Evolutionary conservation across 2,888 invertebrate species (phyloP), one percentile per base, ranked within the genome.

Genomic region (Emesis furor): DNA sequence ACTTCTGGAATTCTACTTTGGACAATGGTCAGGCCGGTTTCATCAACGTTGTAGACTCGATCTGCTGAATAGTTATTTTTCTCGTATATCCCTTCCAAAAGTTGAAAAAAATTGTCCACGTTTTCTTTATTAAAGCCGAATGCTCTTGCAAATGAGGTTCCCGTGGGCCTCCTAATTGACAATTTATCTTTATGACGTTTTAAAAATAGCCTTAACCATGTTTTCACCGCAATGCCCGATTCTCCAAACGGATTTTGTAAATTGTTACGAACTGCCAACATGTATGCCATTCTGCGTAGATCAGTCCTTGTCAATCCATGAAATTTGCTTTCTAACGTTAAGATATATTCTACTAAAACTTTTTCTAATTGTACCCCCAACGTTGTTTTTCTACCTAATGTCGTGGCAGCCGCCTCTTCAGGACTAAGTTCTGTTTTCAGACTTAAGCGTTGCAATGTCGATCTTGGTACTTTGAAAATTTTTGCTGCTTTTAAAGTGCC

Each of bases 1-100:
- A 88, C 46, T 87, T 90, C 59, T 30, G 86, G 87, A 73, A 88
- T 88, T 67, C 86, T 89, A 55, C 83, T 86, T 84, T 87, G 87
- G 17, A 88, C 89, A 59, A 88, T 30, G 69, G 86, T 86, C 1
- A 89, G 83, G 30, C 88, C 88, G 3, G 85, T 77, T 85, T 88
- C 88, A 75, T 88, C 74, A 3, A 87, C 85, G 83, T 86, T 87
- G 79, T 87, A 86, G 12, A 88, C 81, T 51, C 85, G 82, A 81
- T 81, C 75, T 79, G 83, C 72, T 51, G 51, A 12, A 75, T 80
- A 87, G 12, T 77, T 76, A 67, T 76, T 65, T 79, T 86, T 76
- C 30, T 4, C 67, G 67, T 83, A 85, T 8, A 87, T 0, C 42
- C 84, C 79, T 84, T 88, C 86, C 3, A 87, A 78, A 62, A 85